phyloP scores from a whole-genome alignment of 1,140 invertebrate genomes.

The Zaprionus kolodkinae region DNA sequence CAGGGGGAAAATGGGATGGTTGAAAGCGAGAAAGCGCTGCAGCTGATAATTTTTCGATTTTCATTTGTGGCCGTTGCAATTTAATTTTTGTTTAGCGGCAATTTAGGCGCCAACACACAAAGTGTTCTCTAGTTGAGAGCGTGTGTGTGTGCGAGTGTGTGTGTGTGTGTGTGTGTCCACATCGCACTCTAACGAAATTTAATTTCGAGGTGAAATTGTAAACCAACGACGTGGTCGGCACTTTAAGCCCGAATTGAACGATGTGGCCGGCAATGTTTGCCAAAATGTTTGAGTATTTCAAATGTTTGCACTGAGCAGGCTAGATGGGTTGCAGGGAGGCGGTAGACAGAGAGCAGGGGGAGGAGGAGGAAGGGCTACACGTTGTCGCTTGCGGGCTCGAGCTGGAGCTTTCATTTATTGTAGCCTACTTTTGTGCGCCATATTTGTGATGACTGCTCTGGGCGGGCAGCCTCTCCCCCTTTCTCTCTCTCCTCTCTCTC shows the following conservation, averaged over 20 bases:
- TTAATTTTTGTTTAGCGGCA: slow-evolving; percentile 66
- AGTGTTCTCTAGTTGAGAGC: slow-evolving; percentile 5
- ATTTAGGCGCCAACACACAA: slow-evolving; percentile 35
- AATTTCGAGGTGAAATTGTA: slow-evolving; percentile 75
- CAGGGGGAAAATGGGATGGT: too few species aligned
- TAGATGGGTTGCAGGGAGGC: neutral
- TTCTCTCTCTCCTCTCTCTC: too few species aligned
- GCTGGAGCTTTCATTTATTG: slow-evolving; percentile 46
- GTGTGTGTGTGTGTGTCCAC: slow-evolving; percentile 6
- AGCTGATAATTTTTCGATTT: slow-evolving; percentile 66
- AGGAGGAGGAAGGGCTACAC: neutral
- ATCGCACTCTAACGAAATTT: slow-evolving; percentile 53
- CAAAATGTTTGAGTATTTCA: slow-evolving; percentile 23
- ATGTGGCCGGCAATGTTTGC: slow-evolving; percentile 36
- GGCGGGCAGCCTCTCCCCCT: too few species aligned
- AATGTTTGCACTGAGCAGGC: slow-evolving; percentile 23
- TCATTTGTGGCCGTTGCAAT: slow-evolving; percentile 57
- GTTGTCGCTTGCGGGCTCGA: neutral
- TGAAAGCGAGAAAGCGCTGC: slow-evolving; percentile 20
- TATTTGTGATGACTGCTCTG: neutral
- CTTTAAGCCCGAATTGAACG: slow-evolving; percentile 55
- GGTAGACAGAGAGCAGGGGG: neutral
- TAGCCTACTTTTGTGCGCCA: slow-evolving; percentile 1
- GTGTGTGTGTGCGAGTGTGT: slow-evolving; percentile 8
- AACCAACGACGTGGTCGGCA: slow-evolving; percentile 43